Evolutionary conservation across 37 sponge, comb jelly and placozoan species (phyloP).

Genomic region (Aplysina aerophoba): DNA sequence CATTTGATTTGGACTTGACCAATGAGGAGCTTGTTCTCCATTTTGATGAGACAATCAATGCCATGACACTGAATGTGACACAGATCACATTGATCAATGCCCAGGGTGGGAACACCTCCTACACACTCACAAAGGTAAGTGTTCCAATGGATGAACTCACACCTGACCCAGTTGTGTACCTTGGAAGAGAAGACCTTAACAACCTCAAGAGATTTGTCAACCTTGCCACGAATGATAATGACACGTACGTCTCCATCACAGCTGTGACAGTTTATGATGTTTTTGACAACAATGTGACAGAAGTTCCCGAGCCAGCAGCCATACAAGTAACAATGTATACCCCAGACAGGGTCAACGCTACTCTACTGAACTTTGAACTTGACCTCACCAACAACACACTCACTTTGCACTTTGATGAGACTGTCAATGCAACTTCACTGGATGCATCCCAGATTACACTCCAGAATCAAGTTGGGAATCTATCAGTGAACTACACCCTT

Average conservation of each 20-base stretch:
- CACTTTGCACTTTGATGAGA: constrained; percentile 83
- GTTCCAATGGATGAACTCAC: constrained; percentile 22
- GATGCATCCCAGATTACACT: constrained; percentile 76
- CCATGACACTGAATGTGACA: constrained; percentile 59
- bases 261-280: constrained; percentile 65
- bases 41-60: constrained; percentile 79
- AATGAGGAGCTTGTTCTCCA: constrained; percentile 60
- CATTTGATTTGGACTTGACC: constrained; percentile 79
- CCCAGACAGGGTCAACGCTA: constrained; percentile 55
- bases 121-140: constrained; percentile 50
- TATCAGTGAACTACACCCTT: constrained; percentile 44
- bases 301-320: constrained; percentile 42
- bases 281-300: constrained; percentile 53
- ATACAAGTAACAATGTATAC: constrained; percentile 46
- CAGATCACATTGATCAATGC: constrained; percentile 59
- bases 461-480: constrained; percentile 31
- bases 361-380: constrained; percentile 57
- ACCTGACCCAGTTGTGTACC: constrained; percentile 41
- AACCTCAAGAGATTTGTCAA: constrained; percentile 72
- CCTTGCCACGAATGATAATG: constrained; percentile 59
- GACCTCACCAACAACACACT: constrained; percentile 69
- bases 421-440: constrained; percentile 73
- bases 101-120: constrained; percentile 11
- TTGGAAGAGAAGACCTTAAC: constrained; percentile 76
- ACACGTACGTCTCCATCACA: constrained; percentile 67